Conservation (phyloP, 1,140 invertebrate genomes). For the Caerostris darwini region DNA sequence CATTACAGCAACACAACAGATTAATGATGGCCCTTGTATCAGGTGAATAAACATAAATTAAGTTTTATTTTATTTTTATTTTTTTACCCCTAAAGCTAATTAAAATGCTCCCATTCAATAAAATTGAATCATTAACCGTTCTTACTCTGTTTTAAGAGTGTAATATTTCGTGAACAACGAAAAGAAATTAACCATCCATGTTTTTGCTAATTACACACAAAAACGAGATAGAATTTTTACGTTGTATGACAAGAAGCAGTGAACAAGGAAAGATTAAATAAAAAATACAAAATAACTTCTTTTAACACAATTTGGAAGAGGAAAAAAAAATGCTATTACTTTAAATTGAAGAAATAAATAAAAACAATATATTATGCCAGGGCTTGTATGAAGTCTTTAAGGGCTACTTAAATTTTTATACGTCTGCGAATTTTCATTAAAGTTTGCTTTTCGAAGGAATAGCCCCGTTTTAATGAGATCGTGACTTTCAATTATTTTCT, state of each 20-base stretch:
- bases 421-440: no score
- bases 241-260: not conserved
- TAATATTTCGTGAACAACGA: not conserved
- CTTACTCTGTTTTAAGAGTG: not conserved
- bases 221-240: conserved; percentile 1
- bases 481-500: no score
- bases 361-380: no score
- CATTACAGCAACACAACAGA: not conserved
- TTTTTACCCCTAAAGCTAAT: not conserved
- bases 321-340: no score
- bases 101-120: not conserved
- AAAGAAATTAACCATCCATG: conserved; percentile 26
- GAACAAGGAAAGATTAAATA: no score
- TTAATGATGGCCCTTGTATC: not conserved
- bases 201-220: conserved; percentile 46
- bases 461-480: no score
- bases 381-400: no score
- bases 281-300: no score
- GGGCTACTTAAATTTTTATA: no score
- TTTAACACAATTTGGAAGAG: no score
- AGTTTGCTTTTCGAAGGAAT: no score
- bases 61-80: not conserved
- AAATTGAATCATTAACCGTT: not conserved
- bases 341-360: no score
- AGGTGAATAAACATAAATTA: conserved; percentile 4